Conservation (phyloP, 2,113 vertebrate genomes). For the Trichomycterus rosablanca region DNA sequence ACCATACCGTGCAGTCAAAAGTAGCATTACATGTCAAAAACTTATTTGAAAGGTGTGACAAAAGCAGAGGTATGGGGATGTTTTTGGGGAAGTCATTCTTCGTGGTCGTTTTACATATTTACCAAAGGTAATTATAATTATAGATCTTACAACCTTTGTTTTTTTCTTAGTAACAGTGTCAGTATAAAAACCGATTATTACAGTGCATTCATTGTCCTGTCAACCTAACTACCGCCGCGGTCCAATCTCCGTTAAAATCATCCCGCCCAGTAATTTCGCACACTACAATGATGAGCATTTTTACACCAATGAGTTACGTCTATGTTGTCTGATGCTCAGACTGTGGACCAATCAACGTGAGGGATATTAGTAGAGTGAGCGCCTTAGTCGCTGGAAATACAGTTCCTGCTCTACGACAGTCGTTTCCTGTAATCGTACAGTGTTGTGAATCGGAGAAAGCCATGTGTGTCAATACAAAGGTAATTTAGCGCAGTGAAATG, state of each 20-base stretch:
- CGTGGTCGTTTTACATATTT: too few relatives aligned
- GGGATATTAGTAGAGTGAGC: conserved; percentile 34
- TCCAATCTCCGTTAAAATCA: conserved; percentile 24
- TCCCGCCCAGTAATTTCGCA: conserved; percentile 56
- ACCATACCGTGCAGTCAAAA: too few relatives aligned
- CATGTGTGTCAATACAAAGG: conserved; percentile 79
- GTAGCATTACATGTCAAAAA: too few relatives aligned
- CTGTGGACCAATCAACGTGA: conserved; percentile 51
- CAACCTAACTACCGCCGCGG: conserved; percentile 58
- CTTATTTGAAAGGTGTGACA: too few relatives aligned
- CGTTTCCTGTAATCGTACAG: conserved; percentile 78
- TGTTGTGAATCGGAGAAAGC: conserved; percentile 82
- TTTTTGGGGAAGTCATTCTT: too few relatives aligned
- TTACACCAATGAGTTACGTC: conserved; percentile 44
- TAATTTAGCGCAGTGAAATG: conserved; percentile 71
- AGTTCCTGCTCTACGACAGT: conserved; percentile 76
- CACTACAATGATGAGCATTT: conserved; percentile 29
- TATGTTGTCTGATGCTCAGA: conserved; percentile 44
- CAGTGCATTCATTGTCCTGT: conserved; percentile 66
- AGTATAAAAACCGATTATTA: too few relatives aligned
- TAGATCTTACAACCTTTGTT: too few relatives aligned
- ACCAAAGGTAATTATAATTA: too few relatives aligned
- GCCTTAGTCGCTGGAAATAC: conserved; percentile 61
- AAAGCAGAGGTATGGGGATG: too few relatives aligned
- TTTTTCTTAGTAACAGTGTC: too few relatives aligned